These are phyloP conservation scores for Recurvirostra avosetta DNA, from an alignment of 2,113 vertebrate genomes.

Conservation along the genomic window DNA sequence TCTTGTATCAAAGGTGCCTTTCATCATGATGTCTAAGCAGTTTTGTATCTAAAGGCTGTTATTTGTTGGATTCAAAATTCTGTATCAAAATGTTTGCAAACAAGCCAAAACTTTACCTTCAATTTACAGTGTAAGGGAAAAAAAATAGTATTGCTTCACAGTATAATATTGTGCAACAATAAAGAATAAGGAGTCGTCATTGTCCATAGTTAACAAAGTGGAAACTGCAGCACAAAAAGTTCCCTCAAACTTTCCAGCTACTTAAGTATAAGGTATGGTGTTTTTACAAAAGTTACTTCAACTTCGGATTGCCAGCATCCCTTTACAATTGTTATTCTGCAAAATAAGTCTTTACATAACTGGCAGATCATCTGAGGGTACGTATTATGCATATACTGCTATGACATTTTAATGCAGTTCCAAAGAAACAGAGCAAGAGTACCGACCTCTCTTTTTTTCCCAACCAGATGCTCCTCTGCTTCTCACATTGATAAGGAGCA, in stretches of 20 bases:
- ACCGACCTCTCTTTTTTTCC: neutral
- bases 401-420: neutral
- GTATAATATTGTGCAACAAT: neutral
- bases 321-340: neutral
- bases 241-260: neutral
- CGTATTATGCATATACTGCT: fast-evolving
- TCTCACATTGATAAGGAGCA: neutral
- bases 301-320: neutral
- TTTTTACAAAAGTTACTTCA: neutral
- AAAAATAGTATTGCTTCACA: neutral
- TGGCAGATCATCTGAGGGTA: neutral
- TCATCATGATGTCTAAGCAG: neutral
- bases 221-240: neutral
- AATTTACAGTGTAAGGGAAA: neutral
- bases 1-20: neutral
- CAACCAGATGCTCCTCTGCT: neutral
- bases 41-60: neutral
- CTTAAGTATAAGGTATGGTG: neutral
- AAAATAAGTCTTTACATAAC: neutral
- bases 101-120: neutral
- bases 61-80: neutral
- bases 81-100: neutral
- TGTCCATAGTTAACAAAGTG: neutral
- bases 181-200: neutral
- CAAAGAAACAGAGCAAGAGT: neutral